Evolutionary conservation across 1,140 invertebrate genomes (phyloP), one percentile per base, ranked within the genome.

Genomic region (Drosophila truncata): DNA sequence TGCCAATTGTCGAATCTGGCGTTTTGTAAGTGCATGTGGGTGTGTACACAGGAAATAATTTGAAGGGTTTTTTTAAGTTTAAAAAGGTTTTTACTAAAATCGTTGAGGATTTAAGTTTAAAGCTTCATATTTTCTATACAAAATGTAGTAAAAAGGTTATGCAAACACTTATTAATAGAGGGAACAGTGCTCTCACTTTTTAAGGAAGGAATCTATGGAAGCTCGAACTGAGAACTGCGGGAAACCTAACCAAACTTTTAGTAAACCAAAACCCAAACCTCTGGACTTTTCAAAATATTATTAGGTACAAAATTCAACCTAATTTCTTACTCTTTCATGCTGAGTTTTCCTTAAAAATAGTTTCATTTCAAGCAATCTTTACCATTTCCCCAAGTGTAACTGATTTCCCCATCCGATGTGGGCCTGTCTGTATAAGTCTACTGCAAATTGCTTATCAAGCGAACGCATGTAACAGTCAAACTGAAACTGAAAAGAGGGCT

Each of bases 401-500:
- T 27, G 29, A 13, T 41, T 54, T 25, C 33, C 64, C 33, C 31
- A 7, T 54, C 20, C 3, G 23, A 37, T 46, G 7, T 39, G 52
- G 52, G 23, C 33, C 60, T 58, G 60, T 29, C 33, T 18, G 31
- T 70, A 27, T 16, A 70, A 10, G 69, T 77, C 49, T 58, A 63
- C 41, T 57, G 62, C 81, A 82, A 90, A 90, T 88, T 90, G 85
- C 85, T 90, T 90, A 90, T 90, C 85, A 69, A 70, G 65, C 64
- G 62, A 72, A 58, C 59, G 67, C 78, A 79, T 79, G 74, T 80
- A 82, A 31, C 78, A 65, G 66, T 55, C 49, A 50, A 61, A 57
- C 49, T 57, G 52, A 25, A 55, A 55, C 65, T 50, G 27, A 58
- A 75, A 75, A 25, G 55, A 25, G 57, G 60, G 70, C 13, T 8